A percentile compares a stretch with the other conserved stretches of the same genome.
phyloP scores from a whole-genome alignment of 2,113 vertebrate genomes.

The Herpailurus yagouaroundi region DNA sequence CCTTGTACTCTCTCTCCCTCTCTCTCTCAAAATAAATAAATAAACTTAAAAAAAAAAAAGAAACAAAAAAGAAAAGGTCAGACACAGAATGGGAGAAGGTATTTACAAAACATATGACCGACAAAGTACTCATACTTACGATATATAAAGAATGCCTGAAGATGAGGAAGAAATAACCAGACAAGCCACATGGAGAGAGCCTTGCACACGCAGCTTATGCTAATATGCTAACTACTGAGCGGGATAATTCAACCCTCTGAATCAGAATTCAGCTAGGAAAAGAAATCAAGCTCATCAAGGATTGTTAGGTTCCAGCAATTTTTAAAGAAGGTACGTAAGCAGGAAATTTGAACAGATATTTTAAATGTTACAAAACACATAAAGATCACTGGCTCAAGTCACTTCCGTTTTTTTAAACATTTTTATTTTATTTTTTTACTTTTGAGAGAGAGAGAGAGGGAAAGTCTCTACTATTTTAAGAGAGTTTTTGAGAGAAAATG shows the following conservation, averaged over 20 bases:
- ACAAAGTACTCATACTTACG: background rate
- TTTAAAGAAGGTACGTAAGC: background rate
- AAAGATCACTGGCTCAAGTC: slow-evolving; percentile 43
- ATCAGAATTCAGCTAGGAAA: background rate
- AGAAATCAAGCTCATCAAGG: background rate
- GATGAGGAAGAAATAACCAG: background rate
- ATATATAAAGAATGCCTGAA: background rate
- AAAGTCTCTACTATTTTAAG: slow-evolving; percentile 62
- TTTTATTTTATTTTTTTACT: too few species aligned
- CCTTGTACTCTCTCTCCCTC: too few species aligned
- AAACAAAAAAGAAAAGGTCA: background rate
- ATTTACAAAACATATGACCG: background rate
- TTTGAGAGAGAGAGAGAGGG: too few species aligned
- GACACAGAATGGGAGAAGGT: background rate
- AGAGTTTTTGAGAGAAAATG: slow-evolving; percentile 65
- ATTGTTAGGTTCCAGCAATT: slow-evolving; percentile 16
- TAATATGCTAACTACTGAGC: background rate
- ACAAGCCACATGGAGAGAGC: background rate
- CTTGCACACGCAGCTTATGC: background rate
- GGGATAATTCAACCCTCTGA: background rate
- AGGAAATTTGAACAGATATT: slow-evolving; percentile 24
- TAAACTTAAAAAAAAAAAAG: too few species aligned
- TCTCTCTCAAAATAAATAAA: too few species aligned
- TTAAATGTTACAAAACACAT: slow-evolving; percentile 32
- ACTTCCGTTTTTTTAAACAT: slow-evolving; percentile 10